phyloP scores from a whole-genome alignment of 64 coral and sea anemone species.

The Anthopleura sola region DNA sequence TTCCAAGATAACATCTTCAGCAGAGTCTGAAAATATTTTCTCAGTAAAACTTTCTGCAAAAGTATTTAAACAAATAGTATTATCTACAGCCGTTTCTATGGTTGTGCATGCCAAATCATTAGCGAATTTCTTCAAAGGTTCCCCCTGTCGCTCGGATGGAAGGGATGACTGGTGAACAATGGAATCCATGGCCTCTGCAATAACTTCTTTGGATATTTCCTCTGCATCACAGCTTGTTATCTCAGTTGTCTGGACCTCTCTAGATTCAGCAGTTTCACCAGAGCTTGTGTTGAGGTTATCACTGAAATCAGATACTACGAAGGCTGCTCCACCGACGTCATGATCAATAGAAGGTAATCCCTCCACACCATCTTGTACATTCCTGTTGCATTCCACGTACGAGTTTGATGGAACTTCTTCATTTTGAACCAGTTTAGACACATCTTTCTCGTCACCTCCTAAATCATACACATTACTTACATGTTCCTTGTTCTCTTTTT shows the following conservation, averaged over 20 bases:
- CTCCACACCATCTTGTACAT: not conserved
- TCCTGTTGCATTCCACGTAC: not conserved
- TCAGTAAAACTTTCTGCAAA: conserved; percentile 50
- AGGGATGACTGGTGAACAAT: not conserved
- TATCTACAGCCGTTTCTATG: conserved; percentile 18
- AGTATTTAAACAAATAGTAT: conserved; percentile 34
- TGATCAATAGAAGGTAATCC: not conserved
- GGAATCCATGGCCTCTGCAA: conserved; percentile 24
- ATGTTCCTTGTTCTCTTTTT: not conserved
- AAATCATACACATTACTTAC: not conserved
- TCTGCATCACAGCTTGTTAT: conserved; percentile 25
- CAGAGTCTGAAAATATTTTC: conserved; percentile 34
- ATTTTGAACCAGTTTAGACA: not conserved
- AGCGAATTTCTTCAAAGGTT: conserved; percentile 18
- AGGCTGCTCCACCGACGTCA: not conserved
- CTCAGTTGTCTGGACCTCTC: not conserved
- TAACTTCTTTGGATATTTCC: conserved; percentile 25
- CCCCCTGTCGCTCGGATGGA: not conserved
- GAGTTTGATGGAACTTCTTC: not conserved
- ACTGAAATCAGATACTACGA: not conserved
- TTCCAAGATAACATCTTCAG: conserved; percentile 43
- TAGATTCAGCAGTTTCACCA: not conserved
- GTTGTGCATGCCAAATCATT: not conserved
- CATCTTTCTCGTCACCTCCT: not conserved
- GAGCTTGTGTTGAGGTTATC: not conserved